Evolutionary conservation across 2,113 vertebrate genomes (phyloP).

Genomic region (Anas platyrhynchos): DNA sequence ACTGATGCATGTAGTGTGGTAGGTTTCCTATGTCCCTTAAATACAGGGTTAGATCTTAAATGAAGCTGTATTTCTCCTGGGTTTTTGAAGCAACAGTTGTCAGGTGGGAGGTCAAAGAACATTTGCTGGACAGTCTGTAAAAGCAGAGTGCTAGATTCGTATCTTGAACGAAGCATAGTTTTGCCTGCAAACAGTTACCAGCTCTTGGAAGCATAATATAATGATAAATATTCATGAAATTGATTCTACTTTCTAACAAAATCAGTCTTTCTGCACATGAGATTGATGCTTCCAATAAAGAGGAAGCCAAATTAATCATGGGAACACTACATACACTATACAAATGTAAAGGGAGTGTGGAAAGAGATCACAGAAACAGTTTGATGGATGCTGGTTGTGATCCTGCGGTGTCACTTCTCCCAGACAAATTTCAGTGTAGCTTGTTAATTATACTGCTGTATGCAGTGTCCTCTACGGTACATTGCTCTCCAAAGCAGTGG

Average conservation of each 20-base stretch:
- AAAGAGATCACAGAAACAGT: not conserved
- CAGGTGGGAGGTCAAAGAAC: not conserved
- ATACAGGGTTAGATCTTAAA: not conserved
- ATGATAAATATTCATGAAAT: not conserved
- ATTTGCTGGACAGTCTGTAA: not conserved
- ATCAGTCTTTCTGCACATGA: not conserved
- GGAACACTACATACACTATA: not conserved
- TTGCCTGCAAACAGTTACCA: not conserved
- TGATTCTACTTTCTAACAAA: too few relatives aligned
- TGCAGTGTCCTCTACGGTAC: not conserved
- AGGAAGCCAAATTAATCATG: conserved; percentile 1
- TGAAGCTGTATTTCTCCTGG: not conserved
- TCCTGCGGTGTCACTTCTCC: conserved; percentile 3
- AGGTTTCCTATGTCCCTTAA: not conserved
- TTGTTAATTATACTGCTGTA: not conserved
- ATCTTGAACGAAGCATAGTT: not conserved
- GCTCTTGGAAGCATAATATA: not conserved
- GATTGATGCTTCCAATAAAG: not conserved
- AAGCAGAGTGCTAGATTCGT: not conserved
- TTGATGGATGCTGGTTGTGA: not conserved
- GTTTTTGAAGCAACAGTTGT: not conserved
- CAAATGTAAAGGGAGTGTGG: not conserved
- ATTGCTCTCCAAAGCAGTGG: not conserved
- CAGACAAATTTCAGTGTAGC: not conserved
- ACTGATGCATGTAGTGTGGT: not conserved